Evolutionary conservation across 2,888 invertebrate genomes (phyloP).

Genomic region (Archips xylosteana): DNA sequence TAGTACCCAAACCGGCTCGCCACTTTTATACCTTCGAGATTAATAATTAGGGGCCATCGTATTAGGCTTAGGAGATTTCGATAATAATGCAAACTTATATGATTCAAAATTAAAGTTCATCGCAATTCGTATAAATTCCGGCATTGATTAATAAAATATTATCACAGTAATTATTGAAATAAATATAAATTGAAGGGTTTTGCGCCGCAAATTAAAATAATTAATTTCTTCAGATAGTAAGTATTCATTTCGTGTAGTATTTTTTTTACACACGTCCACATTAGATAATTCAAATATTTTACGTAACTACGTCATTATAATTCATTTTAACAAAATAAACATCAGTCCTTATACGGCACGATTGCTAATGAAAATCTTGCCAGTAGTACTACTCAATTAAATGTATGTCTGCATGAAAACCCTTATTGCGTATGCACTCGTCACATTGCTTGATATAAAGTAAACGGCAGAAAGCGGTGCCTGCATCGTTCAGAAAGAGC

Average conservation of each 20-base stretch:
- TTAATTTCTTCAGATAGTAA: constrained; percentile 17
- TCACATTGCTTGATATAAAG: constrained; percentile 4
- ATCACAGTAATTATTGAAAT: constrained; percentile 42
- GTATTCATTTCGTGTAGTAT: constrained; percentile 26
- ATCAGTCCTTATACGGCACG: constrained; percentile 32
- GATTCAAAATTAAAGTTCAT: constrained; percentile 29
- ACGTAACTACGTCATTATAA: constrained; percentile 32
- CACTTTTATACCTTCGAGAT: constrained; percentile 21
- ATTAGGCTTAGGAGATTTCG: constrained; percentile 21
- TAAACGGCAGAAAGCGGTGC: not conserved
- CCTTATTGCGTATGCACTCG: constrained; percentile 21
- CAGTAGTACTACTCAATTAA: constrained; percentile 13
- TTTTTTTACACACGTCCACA: constrained; percentile 24
- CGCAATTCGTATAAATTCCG: constrained; percentile 37
- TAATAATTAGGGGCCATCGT: constrained; percentile 22
- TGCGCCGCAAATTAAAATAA: constrained; percentile 35
- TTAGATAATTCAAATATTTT: constrained; percentile 14
- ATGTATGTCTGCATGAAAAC: constrained; percentile 21
- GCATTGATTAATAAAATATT: constrained; percentile 39
- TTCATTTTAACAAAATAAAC: constrained; percentile 27
- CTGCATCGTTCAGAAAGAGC: not conserved
- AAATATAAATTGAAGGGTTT: constrained; percentile 28
- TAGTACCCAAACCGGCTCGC: constrained; percentile 34
- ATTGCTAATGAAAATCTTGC: constrained; percentile 14
- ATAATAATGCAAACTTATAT: constrained; percentile 28